A percentile compares a stretch with the other conserved stretches of the same genome.
Evolutionary conservation across 2,888 invertebrate species (phyloP).

Genomic region (Archips xylosteana): DNA sequence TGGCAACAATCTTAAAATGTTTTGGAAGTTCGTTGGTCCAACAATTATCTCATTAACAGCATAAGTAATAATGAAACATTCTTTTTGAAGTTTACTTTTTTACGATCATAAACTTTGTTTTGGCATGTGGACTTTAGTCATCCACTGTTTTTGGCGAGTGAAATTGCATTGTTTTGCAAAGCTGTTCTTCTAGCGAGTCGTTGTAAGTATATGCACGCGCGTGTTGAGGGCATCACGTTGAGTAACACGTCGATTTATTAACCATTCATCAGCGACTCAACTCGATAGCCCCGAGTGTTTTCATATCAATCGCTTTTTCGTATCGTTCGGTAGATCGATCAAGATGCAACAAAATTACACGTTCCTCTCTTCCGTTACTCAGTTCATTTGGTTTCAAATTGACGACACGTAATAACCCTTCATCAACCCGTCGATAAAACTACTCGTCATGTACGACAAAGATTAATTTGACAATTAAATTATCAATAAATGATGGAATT

Average conservation of each 20-base stretch:
- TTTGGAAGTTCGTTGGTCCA: conserved; percentile 36
- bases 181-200: not conserved
- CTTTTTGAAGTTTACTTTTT: conserved; percentile 11
- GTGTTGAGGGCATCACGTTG: not conserved
- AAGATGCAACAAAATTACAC: conserved; percentile 68
- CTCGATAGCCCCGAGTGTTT: conserved; percentile 60
- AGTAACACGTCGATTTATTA: conserved; percentile 57
- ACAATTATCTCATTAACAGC: conserved; percentile 9
- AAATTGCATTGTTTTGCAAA: conserved; percentile 3
- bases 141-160: not conserved
- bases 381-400: conserved; percentile 68
- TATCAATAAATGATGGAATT: conserved; percentile 41
- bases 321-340: conserved; percentile 56
- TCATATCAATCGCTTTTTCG: conserved; percentile 63
- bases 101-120: not conserved
- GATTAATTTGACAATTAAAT: conserved; percentile 64
- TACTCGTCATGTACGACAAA: conserved; percentile 57
- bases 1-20: conserved; percentile 59
- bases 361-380: conserved; percentile 68
- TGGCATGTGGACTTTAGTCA: not conserved
- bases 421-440: conserved; percentile 60
- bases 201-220: conserved; percentile 2
- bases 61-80: conserved; percentile 6
- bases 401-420: conserved; percentile 71
- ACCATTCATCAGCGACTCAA: conserved; percentile 63